These are phyloP conservation scores for Lysiphlebus fabarum DNA, from an alignment of 1,140 invertebrate genomes.

Conservation along the genomic window DNA sequence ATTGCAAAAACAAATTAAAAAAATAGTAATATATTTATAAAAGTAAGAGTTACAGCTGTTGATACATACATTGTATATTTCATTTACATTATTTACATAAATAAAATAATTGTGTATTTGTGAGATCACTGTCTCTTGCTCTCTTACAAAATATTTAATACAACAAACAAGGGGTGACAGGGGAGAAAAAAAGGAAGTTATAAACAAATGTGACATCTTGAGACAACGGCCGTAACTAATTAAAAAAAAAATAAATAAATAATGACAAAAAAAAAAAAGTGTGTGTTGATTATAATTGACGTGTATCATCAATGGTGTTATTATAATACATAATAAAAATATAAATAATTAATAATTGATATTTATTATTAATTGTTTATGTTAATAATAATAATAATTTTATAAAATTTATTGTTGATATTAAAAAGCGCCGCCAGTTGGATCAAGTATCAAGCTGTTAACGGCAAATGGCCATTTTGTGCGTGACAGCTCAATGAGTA, in stretches of 20 bases:
- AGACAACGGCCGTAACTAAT: constrained; percentile 8
- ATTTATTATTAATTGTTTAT: not conserved
- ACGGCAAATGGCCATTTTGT: constrained; percentile 57
- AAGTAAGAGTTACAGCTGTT: not conserved
- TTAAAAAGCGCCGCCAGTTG: constrained; percentile 44
- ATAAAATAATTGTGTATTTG: too few species aligned
- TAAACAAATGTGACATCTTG: constrained; percentile 12
- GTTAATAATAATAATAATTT: not conserved
- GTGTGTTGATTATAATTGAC: too few species aligned
- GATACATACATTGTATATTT: too few species aligned
- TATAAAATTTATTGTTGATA: too few species aligned
- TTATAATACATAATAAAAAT: too few species aligned
- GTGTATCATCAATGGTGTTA: too few species aligned
- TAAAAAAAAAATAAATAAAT: too few species aligned
- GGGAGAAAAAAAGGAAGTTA: not conserved
- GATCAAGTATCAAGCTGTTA: constrained; percentile 44
- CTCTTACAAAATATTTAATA: too few species aligned
- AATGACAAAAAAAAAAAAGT: too few species aligned
- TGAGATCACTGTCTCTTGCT: not conserved
- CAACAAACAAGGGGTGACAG: not conserved
- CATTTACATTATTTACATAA: too few species aligned
- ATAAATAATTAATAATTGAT: too few species aligned
- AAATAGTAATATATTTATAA: not conserved
- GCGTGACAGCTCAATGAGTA: constrained; percentile 50
- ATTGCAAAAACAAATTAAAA: not conserved